Conservation (phyloP, 2,113 vertebrate species). For the Eubucco bourcierii region DNA sequence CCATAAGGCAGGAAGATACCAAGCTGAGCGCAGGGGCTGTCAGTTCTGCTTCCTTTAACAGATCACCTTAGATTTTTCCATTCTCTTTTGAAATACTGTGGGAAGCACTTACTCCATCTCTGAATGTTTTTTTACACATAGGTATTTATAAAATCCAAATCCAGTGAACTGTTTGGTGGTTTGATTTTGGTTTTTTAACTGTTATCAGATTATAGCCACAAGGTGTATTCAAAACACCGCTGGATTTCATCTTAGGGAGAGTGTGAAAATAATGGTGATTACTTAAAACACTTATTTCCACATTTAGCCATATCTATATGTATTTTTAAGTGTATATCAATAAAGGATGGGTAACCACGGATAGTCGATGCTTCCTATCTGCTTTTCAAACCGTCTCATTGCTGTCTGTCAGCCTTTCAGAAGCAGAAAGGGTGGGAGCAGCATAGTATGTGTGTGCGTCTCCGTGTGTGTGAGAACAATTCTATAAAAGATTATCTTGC, state of each 20-base stretch:
- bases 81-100: constrained; percentile 32
- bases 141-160: background rate
- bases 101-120: background rate
- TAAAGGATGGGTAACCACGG: background rate
- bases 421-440: background rate
- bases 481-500: constrained; percentile 76
- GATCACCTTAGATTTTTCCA: constrained; percentile 1
- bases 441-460: background rate
- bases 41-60: constrained; percentile 39
- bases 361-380: background rate
- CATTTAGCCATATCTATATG: background rate
- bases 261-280: background rate
- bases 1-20: constrained; percentile 11
- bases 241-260: background rate
- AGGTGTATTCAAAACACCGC: background rate
- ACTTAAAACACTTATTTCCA: background rate
- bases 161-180: background rate
- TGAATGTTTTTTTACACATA: background rate
- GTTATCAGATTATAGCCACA: background rate
- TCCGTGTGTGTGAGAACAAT: constrained; percentile 61
- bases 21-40: constrained; percentile 9
- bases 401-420: constrained; percentile 23
- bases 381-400: constrained; percentile 2
- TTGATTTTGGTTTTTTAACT: background rate
- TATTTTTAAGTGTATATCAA: background rate